These are phyloP conservation scores for Nephrotoma appendiculata DNA, from an alignment of 2,888 invertebrate species.

Conservation along the genomic window DNA sequence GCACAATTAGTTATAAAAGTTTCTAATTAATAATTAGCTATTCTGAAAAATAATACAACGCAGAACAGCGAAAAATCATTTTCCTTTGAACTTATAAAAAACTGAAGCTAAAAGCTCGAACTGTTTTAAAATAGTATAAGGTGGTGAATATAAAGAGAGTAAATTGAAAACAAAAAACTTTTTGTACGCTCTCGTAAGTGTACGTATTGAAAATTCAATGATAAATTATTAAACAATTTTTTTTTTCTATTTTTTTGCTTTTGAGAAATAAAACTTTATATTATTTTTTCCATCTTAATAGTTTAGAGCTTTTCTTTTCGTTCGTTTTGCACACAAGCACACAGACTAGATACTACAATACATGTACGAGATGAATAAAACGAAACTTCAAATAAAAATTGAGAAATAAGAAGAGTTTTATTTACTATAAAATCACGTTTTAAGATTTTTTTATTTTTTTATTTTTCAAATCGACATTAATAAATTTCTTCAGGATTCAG, in stretches of 20 bases:
- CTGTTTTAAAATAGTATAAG: not conserved
- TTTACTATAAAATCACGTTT: not conserved
- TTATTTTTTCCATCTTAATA: not conserved
- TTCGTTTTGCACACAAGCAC: not conserved
- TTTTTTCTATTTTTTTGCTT: not conserved
- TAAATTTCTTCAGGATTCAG: not conserved
- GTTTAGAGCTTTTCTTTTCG: not conserved
- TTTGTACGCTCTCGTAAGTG: not conserved
- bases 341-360: not conserved
- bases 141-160: not conserved
- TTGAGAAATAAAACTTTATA: not conserved
- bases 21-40: not conserved
- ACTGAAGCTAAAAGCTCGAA: not conserved
- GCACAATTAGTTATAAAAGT: not conserved
- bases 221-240: not conserved
- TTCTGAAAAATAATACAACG: not conserved
- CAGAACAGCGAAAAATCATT: not conserved
- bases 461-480: not conserved
- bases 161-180: not conserved
- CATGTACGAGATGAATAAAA: not conserved
- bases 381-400: not conserved
- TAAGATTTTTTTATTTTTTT: not conserved
- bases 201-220: not conserved
- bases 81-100: not conserved
- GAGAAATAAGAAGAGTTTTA: not conserved